Evolutionary conservation across 2,888 invertebrate genomes (phyloP).

Genomic region (Drosophila limbata): DNA sequence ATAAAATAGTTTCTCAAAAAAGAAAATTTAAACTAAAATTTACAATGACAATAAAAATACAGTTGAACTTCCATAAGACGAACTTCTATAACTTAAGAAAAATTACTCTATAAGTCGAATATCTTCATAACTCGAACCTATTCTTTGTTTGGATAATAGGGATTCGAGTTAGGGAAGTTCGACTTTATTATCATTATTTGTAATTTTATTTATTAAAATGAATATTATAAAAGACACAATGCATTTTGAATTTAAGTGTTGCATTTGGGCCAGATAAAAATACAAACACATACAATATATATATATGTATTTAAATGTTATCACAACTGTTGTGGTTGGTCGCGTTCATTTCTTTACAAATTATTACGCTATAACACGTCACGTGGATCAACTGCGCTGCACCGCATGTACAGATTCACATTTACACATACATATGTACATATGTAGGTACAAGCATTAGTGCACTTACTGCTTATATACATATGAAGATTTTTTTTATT

Average conservation of each 20-base stretch:
- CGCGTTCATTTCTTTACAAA: conserved; percentile 17
- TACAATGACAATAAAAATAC: too few relatives aligned
- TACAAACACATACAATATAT: neutral
- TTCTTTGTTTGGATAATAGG: too few relatives aligned
- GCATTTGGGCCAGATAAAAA: neutral
- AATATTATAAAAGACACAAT: too few relatives aligned
- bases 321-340: conserved; percentile 24
- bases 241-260: neutral
- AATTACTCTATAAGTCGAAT: too few relatives aligned
- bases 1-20: too few relatives aligned
- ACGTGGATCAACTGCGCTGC: conserved; percentile 9
- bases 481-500: conserved; percentile 8
- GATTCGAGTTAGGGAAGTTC: too few relatives aligned
- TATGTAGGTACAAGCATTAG: neutral
- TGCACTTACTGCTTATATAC: conserved; percentile 1
- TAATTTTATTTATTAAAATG: too few relatives aligned
- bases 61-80: too few relatives aligned
- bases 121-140: too few relatives aligned
- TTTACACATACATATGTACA: conserved; percentile 15
- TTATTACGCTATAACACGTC: conserved; percentile 19
- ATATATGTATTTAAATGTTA: conserved; percentile 20
- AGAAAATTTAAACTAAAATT: too few relatives aligned
- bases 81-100: too few relatives aligned
- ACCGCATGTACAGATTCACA: conserved; percentile 1
- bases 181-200: too few relatives aligned